Evolutionary conservation across 2,113 vertebrate species (phyloP), one percentile per base, ranked within the genome.

Genomic region (Sylvia atricapilla): DNA sequence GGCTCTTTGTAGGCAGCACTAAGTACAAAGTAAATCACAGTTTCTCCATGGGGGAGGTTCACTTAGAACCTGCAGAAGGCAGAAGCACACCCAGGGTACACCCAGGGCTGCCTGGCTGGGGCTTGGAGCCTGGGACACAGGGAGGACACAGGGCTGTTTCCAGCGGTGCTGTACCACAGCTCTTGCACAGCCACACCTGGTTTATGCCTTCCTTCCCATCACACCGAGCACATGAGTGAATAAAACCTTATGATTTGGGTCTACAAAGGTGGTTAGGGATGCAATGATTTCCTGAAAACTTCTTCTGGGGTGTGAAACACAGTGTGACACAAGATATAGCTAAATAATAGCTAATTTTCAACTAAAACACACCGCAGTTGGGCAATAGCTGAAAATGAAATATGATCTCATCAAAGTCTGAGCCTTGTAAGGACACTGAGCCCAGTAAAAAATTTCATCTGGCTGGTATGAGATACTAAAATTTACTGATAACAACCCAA

Each of bases 1-100:
- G 30, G 68, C 58, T 79, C n/a, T 93, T 83, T 85, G 70, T 59
- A 80, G 78, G 75, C 75, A 94, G 89, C 52, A 80, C 84, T 70
- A 83, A 66, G 63, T 30, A 72, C 70, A 90, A 82, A 56, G 39
- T 89, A 87, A 95, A 79, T 87, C 46, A 35, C 21, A 75, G 15
- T 43, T 94, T 78, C 62, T 76, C 20, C 72, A 5, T 4, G 27
- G 30, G 16, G 35, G 58, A 80, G 43, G 33, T 66, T 60, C 37
- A 52, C 27, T 87, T 47, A 31, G 18, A 79, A 76, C 21, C 14
- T 0, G 6, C 50, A 50, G 9, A 49, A 79, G 30, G 27, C 39
- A 58, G 52, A 31, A 82, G 15, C 1, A 0, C 8, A 47, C 4
- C 8, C 0, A 1, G 35, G 18, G 19, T 30, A 22, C 11, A 47